Conservation (phyloP, 2,113 vertebrate genomes). For the Heliornis fulica region DNA sequence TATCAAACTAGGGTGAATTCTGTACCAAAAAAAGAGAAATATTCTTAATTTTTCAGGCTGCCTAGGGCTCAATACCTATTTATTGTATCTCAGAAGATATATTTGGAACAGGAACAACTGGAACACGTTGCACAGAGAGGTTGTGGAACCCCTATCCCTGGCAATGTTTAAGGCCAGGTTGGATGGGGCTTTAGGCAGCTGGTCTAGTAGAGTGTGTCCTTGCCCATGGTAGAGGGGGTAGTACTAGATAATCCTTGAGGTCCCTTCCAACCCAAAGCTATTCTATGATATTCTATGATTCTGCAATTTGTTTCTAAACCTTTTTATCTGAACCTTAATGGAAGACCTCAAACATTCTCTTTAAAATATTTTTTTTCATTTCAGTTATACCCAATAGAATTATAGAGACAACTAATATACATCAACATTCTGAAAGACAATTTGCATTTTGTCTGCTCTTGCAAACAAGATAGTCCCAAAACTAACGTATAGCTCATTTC, state of each 20-base stretch:
- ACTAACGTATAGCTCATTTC: not conserved
- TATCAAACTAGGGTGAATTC: not conserved
- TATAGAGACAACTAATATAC: not conserved
- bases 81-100: not conserved
- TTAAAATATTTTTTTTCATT: not conserved
- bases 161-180: no score
- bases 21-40: not conserved
- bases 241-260: no score
- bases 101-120: no score
- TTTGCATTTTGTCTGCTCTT: not conserved
- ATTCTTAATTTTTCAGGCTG: not conserved
- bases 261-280: no score
- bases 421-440: not conserved
- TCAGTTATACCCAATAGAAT: not conserved
- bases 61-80: not conserved
- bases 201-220: no score
- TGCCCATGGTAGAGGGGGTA: no score
- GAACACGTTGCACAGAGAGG: no score
- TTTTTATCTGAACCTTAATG: not conserved
- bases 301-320: no score
- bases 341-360: not conserved
- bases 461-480: not conserved
- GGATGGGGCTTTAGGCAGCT: no score
- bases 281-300: no score
- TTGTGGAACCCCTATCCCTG: no score